Percentiles rank a stretch among this genome's conserved stretches.
phyloP scores from a whole-genome alignment of 2,797 vertebrate genomes.

The Cichlasoma orientale region DNA sequence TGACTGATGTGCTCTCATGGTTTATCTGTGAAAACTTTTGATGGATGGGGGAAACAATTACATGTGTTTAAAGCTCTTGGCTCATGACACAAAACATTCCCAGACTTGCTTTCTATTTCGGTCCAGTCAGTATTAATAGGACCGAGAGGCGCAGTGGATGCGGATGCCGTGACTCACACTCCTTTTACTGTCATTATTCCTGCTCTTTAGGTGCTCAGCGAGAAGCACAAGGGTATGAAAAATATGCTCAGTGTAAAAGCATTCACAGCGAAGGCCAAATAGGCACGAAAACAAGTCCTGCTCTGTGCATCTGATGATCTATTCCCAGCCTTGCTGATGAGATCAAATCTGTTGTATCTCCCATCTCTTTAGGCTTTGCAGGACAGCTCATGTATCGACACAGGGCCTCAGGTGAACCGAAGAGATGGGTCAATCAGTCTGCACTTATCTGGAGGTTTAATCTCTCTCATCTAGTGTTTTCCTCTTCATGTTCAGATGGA shows the following conservation, averaged over 20 bases:
- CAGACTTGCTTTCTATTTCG: constrained; percentile 45
- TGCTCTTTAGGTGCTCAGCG: background rate
- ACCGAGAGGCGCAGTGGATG: background rate
- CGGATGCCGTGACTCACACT: constrained; percentile 15
- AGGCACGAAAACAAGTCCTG: background rate
- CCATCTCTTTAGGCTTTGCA: constrained; percentile 4
- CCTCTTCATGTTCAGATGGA: constrained; percentile 11
- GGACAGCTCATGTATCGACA: constrained; percentile 5
- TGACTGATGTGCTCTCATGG: constrained; percentile 33
- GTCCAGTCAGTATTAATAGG: constrained; percentile 30
- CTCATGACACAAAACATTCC: constrained; percentile 35
- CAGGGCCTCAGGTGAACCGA: constrained; percentile 7
- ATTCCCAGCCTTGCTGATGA: background rate
- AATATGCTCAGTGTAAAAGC: background rate
- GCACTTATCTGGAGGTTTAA: constrained; percentile 14
- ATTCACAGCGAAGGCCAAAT: background rate
- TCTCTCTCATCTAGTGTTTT: constrained; percentile 15
- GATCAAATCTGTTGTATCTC: constrained; percentile 18
- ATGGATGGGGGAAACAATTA: constrained; percentile 45
- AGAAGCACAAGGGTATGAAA: background rate
- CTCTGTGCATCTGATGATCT: background rate
- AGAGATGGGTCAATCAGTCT: background rate
- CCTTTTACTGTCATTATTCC: constrained; percentile 6
- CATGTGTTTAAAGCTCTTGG: background rate
- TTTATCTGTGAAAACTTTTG: constrained; percentile 51